These are phyloP conservation scores for Dendronephthya gigantea DNA, from an alignment of 64 coral and sea anemone genomes.

Conservation along the genomic window DNA sequence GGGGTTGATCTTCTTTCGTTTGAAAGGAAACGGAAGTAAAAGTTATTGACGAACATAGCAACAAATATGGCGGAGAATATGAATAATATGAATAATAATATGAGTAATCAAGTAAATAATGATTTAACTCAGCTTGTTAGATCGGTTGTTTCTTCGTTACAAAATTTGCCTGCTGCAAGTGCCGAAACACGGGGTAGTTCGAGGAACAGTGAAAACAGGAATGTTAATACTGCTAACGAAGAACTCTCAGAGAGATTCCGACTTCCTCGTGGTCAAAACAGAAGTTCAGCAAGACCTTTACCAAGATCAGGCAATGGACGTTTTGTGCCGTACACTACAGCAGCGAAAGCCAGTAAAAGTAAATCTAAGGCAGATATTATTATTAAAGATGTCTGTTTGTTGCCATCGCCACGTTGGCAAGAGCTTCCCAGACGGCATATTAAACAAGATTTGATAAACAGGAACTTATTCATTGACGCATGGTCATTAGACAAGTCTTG, in stretches of 20 bases:
- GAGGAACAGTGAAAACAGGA: background rate
- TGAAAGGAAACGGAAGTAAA: no score
- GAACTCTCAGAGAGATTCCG: background rate
- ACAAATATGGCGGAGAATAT: no score
- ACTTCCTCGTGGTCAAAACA: background rate
- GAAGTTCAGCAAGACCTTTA: background rate
- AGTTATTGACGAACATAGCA: no score
- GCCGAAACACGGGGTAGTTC: background rate
- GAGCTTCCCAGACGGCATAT: background rate
- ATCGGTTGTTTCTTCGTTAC: no score
- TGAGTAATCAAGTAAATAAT: no score
- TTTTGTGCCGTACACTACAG: background rate
- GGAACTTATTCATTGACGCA: background rate
- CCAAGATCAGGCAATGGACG: background rate
- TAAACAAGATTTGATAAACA: background rate
- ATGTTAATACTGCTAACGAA: background rate
- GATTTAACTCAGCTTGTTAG: no score
- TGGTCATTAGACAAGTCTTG: conserved; percentile 5
- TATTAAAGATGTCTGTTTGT: conserved; percentile 18
- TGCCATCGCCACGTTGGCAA: background rate
- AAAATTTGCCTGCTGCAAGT: no score
- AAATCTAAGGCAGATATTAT: background rate
- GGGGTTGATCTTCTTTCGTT: no score
- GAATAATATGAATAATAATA: no score
- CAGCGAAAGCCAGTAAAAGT: background rate